A percentile compares a stretch with the other conserved stretches of the same genome.
Conservation (phyloP, 2,797 vertebrate species). For the Semotilus atromaculatus region DNA sequence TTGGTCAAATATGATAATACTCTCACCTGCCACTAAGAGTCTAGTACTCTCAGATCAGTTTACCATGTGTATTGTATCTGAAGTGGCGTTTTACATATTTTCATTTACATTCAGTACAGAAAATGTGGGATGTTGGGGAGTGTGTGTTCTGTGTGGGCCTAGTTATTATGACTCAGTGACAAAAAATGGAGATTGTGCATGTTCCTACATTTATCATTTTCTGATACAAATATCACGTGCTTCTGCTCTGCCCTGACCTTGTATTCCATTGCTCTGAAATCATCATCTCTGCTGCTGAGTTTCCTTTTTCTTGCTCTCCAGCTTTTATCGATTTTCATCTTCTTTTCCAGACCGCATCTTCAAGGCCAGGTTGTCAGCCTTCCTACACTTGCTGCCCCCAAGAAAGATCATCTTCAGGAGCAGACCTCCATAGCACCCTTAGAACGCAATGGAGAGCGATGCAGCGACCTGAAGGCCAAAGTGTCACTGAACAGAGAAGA, state of each 20-base stretch:
- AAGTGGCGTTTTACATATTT: neutral
- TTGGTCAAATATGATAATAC: neutral
- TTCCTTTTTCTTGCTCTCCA: neutral
- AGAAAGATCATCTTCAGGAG: constrained; percentile 3
- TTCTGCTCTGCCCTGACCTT: neutral
- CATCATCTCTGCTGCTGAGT: neutral
- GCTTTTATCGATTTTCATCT: neutral
- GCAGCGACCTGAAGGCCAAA: neutral
- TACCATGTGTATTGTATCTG: neutral
- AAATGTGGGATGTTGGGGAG: neutral
- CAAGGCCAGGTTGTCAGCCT: constrained; percentile 43
- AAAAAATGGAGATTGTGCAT: neutral
- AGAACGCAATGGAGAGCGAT: neutral
- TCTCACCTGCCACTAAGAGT: neutral
- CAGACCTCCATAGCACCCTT: constrained; percentile 32
- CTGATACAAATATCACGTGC: neutral
- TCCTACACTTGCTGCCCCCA: constrained; percentile 48
- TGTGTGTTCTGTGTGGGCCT: constrained; percentile 12
- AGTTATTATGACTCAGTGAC: neutral
- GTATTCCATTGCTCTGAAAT: neutral
- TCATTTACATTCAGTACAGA: neutral
- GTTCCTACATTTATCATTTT: neutral
- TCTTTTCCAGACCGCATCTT: constrained; percentile 57
- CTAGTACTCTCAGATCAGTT: neutral
- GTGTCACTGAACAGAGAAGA: constrained; percentile 1